Percentiles rank a stretch among this genome's conserved stretches.
Evolutionary conservation across 2,113 vertebrate genomes (phyloP).

Genomic region (Spermophilus dauricus): DNA sequence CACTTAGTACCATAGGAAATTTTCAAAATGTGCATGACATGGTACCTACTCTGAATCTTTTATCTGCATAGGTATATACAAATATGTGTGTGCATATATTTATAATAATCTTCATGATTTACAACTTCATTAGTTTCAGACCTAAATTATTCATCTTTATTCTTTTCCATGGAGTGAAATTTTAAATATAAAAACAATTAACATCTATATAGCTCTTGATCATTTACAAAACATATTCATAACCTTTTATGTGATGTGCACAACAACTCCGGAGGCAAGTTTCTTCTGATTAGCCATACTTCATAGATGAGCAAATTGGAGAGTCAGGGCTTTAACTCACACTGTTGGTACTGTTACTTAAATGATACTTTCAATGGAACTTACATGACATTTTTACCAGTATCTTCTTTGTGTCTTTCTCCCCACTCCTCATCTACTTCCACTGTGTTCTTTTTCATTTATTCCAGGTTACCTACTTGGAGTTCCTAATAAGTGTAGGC

Average conservation of each 20-base stretch:
- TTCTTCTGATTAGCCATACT: neutral
- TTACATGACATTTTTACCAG: neutral
- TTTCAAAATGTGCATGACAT: neutral
- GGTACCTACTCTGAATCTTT: neutral
- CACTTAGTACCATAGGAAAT: neutral
- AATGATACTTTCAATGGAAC: neutral
- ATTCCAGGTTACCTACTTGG: neutral
- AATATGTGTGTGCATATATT: rapidly evolving
- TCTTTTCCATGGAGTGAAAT: neutral
- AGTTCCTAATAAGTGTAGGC: neutral
- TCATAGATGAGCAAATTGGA: neutral
- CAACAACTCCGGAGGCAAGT: no score
- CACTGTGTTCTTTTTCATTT: neutral
- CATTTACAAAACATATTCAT: neutral
- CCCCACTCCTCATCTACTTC: rapidly evolving
- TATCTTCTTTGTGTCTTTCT: neutral
- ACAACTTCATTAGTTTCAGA: neutral
- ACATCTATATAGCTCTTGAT: neutral
- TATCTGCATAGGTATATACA: neutral
- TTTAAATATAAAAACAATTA: neutral
- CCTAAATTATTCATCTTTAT: neutral
- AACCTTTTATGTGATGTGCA: neutral
- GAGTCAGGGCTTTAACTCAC: no score
- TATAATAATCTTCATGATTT: neutral
- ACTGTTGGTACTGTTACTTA: neutral